Conservation (phyloP, 1,140 invertebrate species). For the Drosophila saltans region DNA sequence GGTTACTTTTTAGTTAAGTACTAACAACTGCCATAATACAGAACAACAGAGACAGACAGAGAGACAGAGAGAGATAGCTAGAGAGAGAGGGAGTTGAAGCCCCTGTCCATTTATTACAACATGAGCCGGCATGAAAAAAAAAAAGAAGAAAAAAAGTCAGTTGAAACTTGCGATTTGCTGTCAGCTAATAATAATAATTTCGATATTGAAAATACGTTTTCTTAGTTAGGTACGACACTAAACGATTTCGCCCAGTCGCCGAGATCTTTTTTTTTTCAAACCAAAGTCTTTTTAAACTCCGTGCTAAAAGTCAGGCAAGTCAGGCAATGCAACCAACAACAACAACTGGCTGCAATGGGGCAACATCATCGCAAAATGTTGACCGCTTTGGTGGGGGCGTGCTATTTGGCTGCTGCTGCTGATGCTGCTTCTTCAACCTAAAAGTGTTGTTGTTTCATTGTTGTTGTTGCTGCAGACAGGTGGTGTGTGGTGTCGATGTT, state of each 20-base stretch:
- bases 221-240: slow-evolving; percentile 81
- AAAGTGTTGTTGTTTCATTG: slow-evolving; percentile 24
- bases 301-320: slow-evolving; percentile 78
- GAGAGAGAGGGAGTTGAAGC: background rate
- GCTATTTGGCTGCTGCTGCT: slow-evolving; percentile 67
- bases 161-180: slow-evolving; percentile 80
- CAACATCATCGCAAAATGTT: slow-evolving; percentile 40
- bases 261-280: slow-evolving; percentile 16
- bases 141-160: slow-evolving; percentile 44
- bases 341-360: slow-evolving; percentile 20
- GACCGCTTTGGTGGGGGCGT: slow-evolving; percentile 77
- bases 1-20: slow-evolving; percentile 52
- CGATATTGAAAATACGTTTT: slow-evolving; percentile 82
- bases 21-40: slow-evolving; percentile 67
- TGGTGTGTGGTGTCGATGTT: slow-evolving; percentile 80
- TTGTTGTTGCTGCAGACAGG: slow-evolving; percentile 54
- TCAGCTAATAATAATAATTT: slow-evolving; percentile 83
- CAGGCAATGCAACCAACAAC: slow-evolving; percentile 34
- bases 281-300: slow-evolving; percentile 36
- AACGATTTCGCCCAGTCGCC: slow-evolving; percentile 77
- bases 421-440: slow-evolving; percentile 36
- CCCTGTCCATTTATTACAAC: slow-evolving; percentile 77
- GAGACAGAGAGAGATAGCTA: background rate
- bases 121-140: slow-evolving; percentile 57
- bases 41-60: slow-evolving; percentile 29